Evolutionary conservation across 1,140 invertebrate genomes (phyloP).

Genomic region (Hyphantria cunea): DNA sequence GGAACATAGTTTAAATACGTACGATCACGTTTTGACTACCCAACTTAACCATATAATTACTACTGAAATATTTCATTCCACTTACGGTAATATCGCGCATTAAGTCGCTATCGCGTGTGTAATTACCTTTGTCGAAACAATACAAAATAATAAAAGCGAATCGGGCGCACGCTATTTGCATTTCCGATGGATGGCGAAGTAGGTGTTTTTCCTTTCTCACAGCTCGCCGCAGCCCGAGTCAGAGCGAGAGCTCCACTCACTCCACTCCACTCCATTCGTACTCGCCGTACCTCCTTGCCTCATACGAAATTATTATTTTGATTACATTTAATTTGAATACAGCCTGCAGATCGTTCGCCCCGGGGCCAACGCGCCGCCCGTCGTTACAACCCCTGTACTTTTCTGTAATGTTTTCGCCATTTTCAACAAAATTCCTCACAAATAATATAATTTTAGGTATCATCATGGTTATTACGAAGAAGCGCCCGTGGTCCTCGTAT

Average conservation of each 20-base stretch:
- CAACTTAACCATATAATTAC: conserved; percentile 46
- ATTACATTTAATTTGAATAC: conserved; percentile 81
- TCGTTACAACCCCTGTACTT: conserved; percentile 75
- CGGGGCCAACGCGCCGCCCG: conserved; percentile 49
- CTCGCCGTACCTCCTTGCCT: conserved; percentile 41
- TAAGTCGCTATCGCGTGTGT: conserved; percentile 58
- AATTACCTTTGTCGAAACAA: conserved; percentile 60
- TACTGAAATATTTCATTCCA: conserved; percentile 54
- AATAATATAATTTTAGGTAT: conserved; percentile 80
- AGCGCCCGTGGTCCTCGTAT: conserved; percentile 63
- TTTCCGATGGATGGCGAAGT: conserved; percentile 45
- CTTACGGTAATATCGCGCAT: conserved; percentile 63
- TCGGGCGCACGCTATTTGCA: conserved; percentile 59
- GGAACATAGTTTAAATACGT: conserved; percentile 24
- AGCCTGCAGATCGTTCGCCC: conserved; percentile 55
- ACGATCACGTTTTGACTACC: conserved; percentile 37
- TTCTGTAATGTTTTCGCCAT: conserved; percentile 81
- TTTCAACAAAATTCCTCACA: conserved; percentile 80
- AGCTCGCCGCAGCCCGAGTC: conserved; percentile 11
- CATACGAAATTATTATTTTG: conserved; percentile 78
- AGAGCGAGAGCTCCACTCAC: conserved; percentile 40
- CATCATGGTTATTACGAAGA: conserved; percentile 78
- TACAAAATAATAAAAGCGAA: conserved; percentile 66
- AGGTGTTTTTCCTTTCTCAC: conserved; percentile 48
- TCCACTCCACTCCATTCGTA: conserved; percentile 14